Base-by-base conservation (phyloP, 2,797 vertebrate species). In the Sebastes aleutianus region DNA sequence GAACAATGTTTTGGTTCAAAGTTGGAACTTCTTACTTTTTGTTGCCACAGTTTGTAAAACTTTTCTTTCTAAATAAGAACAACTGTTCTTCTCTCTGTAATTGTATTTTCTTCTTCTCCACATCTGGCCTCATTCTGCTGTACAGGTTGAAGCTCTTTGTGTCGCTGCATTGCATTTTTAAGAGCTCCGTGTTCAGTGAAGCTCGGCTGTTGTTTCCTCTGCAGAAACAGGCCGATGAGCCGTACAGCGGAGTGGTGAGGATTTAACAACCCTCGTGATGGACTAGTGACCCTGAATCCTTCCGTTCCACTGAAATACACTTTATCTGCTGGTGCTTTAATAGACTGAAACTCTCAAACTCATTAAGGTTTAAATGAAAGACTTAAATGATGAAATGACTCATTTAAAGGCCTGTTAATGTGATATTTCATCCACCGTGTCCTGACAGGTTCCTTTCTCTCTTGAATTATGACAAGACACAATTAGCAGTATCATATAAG, bases 331-430 rank as follows among this genome's bases (percentile, higher is more conserved):
- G 5, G 3, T 6, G 16, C 39, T 56, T 31, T 65, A 69, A 58
- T 29, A 13, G n/a, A 36, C 39, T 26, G 31, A 76, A 72, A 58
- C 53, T 7, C 54, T 78, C 47, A 10, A 27, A 34, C 57, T 78
- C 39, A 81, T 80, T 81, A 68, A 32, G 36, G 31, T 39, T 80
- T 59, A 27, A 63, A 36, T 66, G 18, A 62, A 69, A 64, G 50
- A 74, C 59, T 47, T 20, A n/a, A 47, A 59, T 71, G 54, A 74
- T 47, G 69, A 64, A 84, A 59, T 14, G 24, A 76, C 9, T 79
- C 8, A 34, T 85, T 81, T 64, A 72, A 65, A 75, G 27, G 26
- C 39, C 22, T 43, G 29, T 31, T 65, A 29, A 56, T 78, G 22
- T 43, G 57, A 64, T 26, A 27, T 69, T 31, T 72, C 26, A 5